These are phyloP conservation scores for Drosophila peninsularis DNA, from an alignment of 2,888 invertebrate genomes.

Conservation along the genomic window DNA sequence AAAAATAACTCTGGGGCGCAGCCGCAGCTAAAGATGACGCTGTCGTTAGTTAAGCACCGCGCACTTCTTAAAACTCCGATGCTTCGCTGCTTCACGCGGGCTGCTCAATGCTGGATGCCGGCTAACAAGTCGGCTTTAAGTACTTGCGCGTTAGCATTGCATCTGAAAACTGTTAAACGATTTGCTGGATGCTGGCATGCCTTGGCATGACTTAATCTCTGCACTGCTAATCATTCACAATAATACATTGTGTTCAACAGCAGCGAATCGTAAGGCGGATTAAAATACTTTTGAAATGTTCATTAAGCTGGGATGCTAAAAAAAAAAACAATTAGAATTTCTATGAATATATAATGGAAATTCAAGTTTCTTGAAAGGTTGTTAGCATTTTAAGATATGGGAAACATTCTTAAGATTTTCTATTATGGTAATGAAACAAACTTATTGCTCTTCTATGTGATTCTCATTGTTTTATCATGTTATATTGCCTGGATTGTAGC, in stretches of 20 bases:
- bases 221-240: slow-evolving; percentile 26
- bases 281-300: slow-evolving; percentile 15
- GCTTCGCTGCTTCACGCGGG: slow-evolving; percentile 23
- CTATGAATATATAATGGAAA: background rate
- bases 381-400: background rate
- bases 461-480: background rate
- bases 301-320: background rate
- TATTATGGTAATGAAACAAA: background rate
- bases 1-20: slow-evolving; percentile 59
- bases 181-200: slow-evolving; percentile 41
- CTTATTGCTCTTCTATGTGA: background rate
- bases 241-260: slow-evolving; percentile 22
- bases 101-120: slow-evolving; percentile 19
- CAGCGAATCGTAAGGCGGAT: slow-evolving; percentile 9
- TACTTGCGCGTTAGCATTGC: slow-evolving; percentile 47
- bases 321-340: background rate
- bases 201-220: slow-evolving; percentile 46
- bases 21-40: slow-evolving; percentile 65
- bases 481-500: too few species aligned
- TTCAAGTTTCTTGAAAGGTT: too few species aligned
- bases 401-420: too few species aligned
- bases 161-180: slow-evolving; percentile 44
- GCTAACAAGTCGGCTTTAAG: slow-evolving; percentile 72
- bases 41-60: slow-evolving; percentile 74
- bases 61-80: slow-evolving; percentile 50